phyloP scores from a whole-genome alignment of 2,113 vertebrate genomes.

The Miniopterus natalensis region DNA sequence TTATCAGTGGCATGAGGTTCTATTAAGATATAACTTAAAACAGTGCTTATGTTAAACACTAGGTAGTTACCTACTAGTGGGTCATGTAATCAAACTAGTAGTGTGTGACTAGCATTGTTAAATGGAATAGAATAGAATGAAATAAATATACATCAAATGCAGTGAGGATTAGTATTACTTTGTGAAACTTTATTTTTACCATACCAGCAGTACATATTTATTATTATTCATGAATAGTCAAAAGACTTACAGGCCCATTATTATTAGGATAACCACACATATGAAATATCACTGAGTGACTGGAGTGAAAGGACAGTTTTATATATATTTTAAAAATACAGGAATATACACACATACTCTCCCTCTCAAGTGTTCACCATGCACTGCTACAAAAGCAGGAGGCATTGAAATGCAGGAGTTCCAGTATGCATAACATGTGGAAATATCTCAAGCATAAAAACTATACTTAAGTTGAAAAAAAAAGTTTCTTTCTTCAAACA shows the following conservation, averaged over 20 bases:
- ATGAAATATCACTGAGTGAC: conserved; percentile 68
- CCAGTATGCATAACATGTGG: conserved; percentile 80
- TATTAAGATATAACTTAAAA: conserved; percentile 28
- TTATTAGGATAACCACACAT: conserved; percentile 56
- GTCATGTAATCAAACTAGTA: background rate
- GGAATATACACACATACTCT: conserved; percentile 3
- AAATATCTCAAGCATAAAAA: conserved; percentile 87
- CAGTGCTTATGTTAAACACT: background rate
- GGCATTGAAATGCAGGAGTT: conserved; percentile 79
- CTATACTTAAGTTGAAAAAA: conserved; percentile 88
- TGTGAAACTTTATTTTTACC: conserved; percentile 28
- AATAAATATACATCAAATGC: background rate
- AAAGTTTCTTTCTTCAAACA: conserved; percentile 86
- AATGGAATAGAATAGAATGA: background rate
- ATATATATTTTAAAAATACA: conserved; percentile 74
- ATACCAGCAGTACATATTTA: conserved; percentile 85
- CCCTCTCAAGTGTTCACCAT: conserved; percentile 58
- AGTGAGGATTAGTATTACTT: background rate
- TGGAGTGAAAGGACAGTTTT: conserved; percentile 71
- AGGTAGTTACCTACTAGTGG: background rate
- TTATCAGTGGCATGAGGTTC: conserved; percentile 51
- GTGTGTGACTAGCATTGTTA: background rate
- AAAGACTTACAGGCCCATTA: conserved; percentile 79
- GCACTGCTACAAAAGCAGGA: conserved; percentile 81
- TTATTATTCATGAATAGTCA: conserved; percentile 79